These are phyloP conservation scores for Pachypanchax playfairii DNA, from an alignment of 2,113 vertebrate species.

Conservation along the genomic window DNA sequence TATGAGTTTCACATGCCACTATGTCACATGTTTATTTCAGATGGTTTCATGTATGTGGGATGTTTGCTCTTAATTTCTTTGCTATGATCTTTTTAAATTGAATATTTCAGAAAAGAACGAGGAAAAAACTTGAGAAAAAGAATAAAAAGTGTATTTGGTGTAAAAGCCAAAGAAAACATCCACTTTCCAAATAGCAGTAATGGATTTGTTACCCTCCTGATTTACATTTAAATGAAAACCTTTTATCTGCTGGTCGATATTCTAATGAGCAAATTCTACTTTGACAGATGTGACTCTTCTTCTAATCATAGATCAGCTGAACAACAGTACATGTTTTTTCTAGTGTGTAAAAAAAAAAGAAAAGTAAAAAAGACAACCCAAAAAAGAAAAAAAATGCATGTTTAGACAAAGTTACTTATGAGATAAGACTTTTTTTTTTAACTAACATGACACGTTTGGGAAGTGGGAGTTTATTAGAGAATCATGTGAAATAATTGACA, in stretches of 20 bases:
- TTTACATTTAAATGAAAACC: conserved; percentile 81
- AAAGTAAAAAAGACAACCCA: background rate
- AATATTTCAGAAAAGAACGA: conserved; percentile 54
- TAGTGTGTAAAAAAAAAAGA: conserved; percentile 1
- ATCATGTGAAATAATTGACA: too few relatives aligned
- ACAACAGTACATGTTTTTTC: conserved; percentile 3
- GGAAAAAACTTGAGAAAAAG: conserved; percentile 43
- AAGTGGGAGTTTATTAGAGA: background rate
- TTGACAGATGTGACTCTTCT: conserved; percentile 57
- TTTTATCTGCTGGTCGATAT: conserved; percentile 73
- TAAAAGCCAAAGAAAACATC: conserved; percentile 43
- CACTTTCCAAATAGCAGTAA: conserved; percentile 67
- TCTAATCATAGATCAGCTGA: conserved; percentile 24
- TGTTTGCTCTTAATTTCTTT: too few relatives aligned
- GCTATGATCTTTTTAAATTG: too few relatives aligned
- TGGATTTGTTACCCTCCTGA: conserved; percentile 76
- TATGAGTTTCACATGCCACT: too few relatives aligned
- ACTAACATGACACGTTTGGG: too few relatives aligned
- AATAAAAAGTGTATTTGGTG: conserved; percentile 60
- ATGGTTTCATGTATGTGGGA: too few relatives aligned
- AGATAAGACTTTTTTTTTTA: too few relatives aligned
- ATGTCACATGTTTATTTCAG: too few relatives aligned
- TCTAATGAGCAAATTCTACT: conserved; percentile 57
- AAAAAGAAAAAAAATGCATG: background rate
- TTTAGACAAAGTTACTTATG: too few relatives aligned